These are phyloP conservation scores for Minunthozetes semirufus DNA, from an alignment of 2,888 invertebrate genomes.

Conservation along the genomic window DNA sequence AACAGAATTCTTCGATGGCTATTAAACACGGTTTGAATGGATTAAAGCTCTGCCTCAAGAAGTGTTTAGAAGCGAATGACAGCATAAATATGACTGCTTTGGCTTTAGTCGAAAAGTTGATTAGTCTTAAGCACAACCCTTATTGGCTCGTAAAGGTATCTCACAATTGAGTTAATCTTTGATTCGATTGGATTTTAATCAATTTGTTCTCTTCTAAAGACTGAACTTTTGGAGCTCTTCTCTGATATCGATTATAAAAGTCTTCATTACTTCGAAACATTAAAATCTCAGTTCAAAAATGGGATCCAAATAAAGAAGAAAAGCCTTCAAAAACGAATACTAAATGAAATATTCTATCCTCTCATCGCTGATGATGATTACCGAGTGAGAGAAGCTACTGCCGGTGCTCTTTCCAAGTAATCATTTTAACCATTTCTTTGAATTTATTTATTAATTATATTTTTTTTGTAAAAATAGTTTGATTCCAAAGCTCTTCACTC, in stretches of 20 bases:
- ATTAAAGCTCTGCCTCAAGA: slow-evolving; percentile 56
- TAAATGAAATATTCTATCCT: slow-evolving; percentile 58
- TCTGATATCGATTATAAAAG: slow-evolving; percentile 57
- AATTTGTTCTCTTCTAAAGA: slow-evolving; percentile 48
- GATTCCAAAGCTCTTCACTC: slow-evolving; percentile 10
- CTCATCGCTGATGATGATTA: slow-evolving; percentile 47
- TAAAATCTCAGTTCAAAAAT: slow-evolving; percentile 11
- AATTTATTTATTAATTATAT: background rate
- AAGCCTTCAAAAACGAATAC: slow-evolving; percentile 56
- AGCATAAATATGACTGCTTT: slow-evolving; percentile 52
- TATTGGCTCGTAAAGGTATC: slow-evolving; percentile 77
- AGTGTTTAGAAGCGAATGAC: slow-evolving; percentile 59
- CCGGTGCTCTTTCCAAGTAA: slow-evolving; percentile 1
- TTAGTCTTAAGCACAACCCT: slow-evolving; percentile 61
- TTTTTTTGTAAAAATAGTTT: background rate
- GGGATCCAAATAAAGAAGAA: slow-evolving; percentile 43
- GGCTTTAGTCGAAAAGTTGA: slow-evolving; percentile 58
- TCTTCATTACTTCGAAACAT: slow-evolving; percentile 53
- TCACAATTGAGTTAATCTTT: background rate
- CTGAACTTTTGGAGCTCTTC: slow-evolving; percentile 60
- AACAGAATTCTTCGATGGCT: slow-evolving; percentile 68
- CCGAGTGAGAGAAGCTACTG: slow-evolving; percentile 36
- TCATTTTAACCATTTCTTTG: background rate
- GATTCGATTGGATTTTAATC: background rate
- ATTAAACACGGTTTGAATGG: slow-evolving; percentile 64